Base-by-base conservation (phyloP, 2,888 invertebrate species). In the Athetis lepigone region DNA sequence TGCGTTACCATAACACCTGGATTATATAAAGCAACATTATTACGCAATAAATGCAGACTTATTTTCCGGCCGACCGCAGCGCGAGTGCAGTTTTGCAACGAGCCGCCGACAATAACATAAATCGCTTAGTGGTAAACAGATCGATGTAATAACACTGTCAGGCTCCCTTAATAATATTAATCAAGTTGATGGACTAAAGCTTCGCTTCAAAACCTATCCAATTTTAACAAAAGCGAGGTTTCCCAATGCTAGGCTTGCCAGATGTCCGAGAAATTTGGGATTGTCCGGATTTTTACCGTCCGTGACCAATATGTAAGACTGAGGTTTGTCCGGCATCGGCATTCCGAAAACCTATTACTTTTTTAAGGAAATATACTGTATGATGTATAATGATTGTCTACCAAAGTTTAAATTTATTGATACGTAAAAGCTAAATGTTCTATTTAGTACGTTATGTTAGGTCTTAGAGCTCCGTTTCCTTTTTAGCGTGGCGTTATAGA, bases 1-100 rank as follows among this genome's bases (percentile, higher is more conserved):
- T 47, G 27, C 6, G 18, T 47, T 39, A 39, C 33, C 27, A 29
- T 36, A 43, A 36, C 2, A 27, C 36, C 4, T 18, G 27, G 18
- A 18, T 37, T 18, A 61, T 33, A 65, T 25, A 27, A 45, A 45
- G 9, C 25, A 36, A 11, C 8, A 39, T 29, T 37, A 46, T 33
- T 61, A 61, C 16, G 40, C 13, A 50, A 42, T 61, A 25, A 61
- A 40, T 29, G n/a, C n/a, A 61, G 40, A 21, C 18, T 8, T 25
- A 42, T 51, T 40, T 51, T 33, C 19, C 7, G 7, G 16, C 4
- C 16, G 18, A 66, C 27, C 43, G 23, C 55, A 67, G 18, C 19
- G 18, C 18, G 11, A 11, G n/a, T 8, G 39, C 33, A 21, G 25
- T 13, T 19, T n/a, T 18, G n/a, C 23, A 39, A 19, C 18, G 18